Conservation (phyloP, 2,113 vertebrate species). For the Pithys albifrons region DNA sequence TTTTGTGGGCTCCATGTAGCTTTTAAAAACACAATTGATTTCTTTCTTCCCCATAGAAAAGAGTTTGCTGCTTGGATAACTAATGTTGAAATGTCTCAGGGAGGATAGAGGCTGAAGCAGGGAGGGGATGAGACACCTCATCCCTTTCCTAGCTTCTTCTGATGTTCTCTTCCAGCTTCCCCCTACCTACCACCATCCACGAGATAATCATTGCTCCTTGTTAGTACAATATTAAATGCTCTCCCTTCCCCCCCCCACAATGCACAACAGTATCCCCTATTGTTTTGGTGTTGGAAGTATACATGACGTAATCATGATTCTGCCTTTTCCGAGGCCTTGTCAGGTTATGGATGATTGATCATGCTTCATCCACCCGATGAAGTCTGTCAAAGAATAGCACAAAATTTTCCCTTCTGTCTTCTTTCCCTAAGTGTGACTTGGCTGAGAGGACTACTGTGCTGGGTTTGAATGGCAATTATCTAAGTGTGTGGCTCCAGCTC, state of each 20-base stretch:
- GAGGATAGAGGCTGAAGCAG: neutral
- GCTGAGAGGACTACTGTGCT: constrained; percentile 38
- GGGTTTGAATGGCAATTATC: constrained; percentile 69
- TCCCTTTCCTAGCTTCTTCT: neutral
- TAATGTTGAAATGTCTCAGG: constrained; percentile 43
- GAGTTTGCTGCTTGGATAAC: constrained; percentile 53
- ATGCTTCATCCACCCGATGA: constrained; percentile 25
- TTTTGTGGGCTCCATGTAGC: constrained; percentile 58
- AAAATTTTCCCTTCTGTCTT: constrained; percentile 40
- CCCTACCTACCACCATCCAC: neutral
- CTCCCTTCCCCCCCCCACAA: constrained; percentile 1
- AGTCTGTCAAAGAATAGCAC: constrained; percentile 48
- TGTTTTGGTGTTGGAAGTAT: constrained; percentile 4
- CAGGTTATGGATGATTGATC: constrained; percentile 60
- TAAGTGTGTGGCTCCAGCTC: constrained; percentile 66
- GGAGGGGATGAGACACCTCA: neutral
- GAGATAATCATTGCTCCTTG: constrained; percentile 15
- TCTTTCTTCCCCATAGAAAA: constrained; percentile 64
- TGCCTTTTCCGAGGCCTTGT: constrained; percentile 30
- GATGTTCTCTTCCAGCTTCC: constrained; percentile 21
- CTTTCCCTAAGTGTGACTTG: constrained; percentile 26
- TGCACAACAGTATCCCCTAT: constrained; percentile 15
- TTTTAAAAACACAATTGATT: constrained; percentile 66
- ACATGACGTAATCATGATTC: constrained; percentile 14
- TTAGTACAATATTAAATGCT: constrained; percentile 38